phyloP scores from a whole-genome alignment of 2,113 vertebrate genomes.

The crab-eating macaque (Macaca fascicularis) region DNA sequence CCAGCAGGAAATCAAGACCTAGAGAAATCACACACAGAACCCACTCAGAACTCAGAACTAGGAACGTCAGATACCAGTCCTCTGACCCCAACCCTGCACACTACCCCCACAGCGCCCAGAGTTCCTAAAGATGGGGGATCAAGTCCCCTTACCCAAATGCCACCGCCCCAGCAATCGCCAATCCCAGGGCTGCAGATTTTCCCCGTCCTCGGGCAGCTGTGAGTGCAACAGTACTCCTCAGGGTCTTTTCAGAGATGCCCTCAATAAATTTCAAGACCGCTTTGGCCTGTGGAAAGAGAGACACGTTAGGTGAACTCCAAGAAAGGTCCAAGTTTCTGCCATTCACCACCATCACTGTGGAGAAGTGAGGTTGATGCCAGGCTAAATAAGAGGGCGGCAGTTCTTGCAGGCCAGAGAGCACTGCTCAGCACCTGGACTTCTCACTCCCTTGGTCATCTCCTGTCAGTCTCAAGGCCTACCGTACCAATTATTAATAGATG shows the following conservation, averaged over 20 bases:
- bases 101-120: background rate
- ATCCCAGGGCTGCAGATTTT: slow-evolving; percentile 96
- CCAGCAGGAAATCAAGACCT: background rate
- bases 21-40: background rate
- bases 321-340: background rate
- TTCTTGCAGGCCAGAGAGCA: background rate
- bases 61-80: background rate
- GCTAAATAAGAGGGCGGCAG: background rate
- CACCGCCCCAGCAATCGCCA: slow-evolving; percentile 95
- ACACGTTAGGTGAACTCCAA: background rate
- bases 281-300: slow-evolving; percentile 87
- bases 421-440: background rate
- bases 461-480: background rate
- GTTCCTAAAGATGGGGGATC: rapidly evolving
- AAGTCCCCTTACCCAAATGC: slow-evolving; percentile 92
- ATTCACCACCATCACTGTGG: background rate
- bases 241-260: slow-evolving; percentile 97
- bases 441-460: background rate
- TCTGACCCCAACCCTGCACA: background rate
- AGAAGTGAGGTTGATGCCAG: background rate
- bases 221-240: slow-evolving; percentile 94
- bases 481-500: background rate
- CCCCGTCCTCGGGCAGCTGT: slow-evolving; percentile 97
- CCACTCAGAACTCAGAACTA: background rate
- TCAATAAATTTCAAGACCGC: slow-evolving; percentile 97